phyloP scores from a whole-genome alignment of 2,113 vertebrate species.

The Microcebus ravelobensis region DNA sequence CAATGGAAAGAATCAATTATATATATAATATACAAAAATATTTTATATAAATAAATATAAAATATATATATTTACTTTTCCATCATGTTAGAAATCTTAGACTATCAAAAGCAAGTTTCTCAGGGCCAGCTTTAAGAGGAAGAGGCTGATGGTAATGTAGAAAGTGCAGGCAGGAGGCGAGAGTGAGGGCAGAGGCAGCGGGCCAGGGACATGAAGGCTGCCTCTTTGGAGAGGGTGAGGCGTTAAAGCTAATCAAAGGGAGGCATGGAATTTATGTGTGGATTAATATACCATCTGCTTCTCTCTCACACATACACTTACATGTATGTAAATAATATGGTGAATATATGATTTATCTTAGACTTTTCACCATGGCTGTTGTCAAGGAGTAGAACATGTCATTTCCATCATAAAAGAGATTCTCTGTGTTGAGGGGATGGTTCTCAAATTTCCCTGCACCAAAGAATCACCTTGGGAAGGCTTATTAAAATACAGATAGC shows the following conservation, averaged over 20 bases:
- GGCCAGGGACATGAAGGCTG: too few species aligned
- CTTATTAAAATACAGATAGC: neutral
- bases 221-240: neutral
- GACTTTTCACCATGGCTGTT: neutral
- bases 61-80: neutral
- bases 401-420: neutral
- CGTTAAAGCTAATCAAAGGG: neutral
- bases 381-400: fast-evolving
- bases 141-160: fast-evolving
- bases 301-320: too few species aligned
- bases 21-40: too few species aligned
- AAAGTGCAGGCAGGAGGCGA: fast-evolving
- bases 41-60: too few species aligned
- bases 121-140: too few species aligned
- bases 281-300: too few species aligned
- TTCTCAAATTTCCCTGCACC: neutral
- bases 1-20: neutral
- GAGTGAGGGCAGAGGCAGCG: fast-evolving
- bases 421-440: fast-evolving
- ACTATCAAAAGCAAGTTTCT: too few species aligned
- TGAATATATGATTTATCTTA: neutral
- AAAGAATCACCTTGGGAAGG: neutral
- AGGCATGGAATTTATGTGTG: fast-evolving
- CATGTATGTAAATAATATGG: too few species aligned
- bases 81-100: too few species aligned